Evolutionary conservation across 2,888 invertebrate genomes (phyloP).

Genomic region (Lasioglossum pauxillum): DNA sequence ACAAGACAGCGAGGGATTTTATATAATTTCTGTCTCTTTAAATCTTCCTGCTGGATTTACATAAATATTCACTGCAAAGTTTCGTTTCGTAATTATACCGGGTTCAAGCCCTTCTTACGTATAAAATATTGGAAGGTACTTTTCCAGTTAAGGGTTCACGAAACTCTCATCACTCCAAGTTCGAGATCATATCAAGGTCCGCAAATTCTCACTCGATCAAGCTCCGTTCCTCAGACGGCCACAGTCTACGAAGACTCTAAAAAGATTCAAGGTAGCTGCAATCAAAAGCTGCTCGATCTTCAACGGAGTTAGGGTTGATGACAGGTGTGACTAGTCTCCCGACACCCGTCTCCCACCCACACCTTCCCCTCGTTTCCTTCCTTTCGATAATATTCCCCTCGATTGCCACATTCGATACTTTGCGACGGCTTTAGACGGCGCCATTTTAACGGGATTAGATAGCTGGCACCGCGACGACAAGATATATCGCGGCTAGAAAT

Average conservation of each 20-base stretch:
- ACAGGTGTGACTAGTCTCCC: neutral
- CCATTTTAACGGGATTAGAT: slow-evolving; percentile 63
- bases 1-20: neutral
- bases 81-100: neutral
- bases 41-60: neutral
- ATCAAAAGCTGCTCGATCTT: neutral
- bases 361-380: slow-evolving; percentile 1
- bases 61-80: too few species aligned
- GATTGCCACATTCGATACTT: slow-evolving; percentile 59
- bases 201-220: neutral
- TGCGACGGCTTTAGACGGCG: slow-evolving; percentile 61
- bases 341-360: neutral
- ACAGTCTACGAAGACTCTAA: neutral
- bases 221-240: neutral
- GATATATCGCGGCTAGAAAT: slow-evolving; percentile 70
- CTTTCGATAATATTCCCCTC: neutral
- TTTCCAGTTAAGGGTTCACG: neutral
- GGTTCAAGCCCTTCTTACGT: neutral
- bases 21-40: neutral
- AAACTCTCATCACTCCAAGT: neutral
- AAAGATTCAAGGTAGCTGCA: neutral
- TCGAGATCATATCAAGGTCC: neutral
- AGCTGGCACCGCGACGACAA: slow-evolving; percentile 71
- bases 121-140: neutral
- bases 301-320: neutral